These are phyloP conservation scores for Chionoecetes opilio DNA, from an alignment of 1,140 invertebrate genomes.

Conservation along the genomic window DNA sequence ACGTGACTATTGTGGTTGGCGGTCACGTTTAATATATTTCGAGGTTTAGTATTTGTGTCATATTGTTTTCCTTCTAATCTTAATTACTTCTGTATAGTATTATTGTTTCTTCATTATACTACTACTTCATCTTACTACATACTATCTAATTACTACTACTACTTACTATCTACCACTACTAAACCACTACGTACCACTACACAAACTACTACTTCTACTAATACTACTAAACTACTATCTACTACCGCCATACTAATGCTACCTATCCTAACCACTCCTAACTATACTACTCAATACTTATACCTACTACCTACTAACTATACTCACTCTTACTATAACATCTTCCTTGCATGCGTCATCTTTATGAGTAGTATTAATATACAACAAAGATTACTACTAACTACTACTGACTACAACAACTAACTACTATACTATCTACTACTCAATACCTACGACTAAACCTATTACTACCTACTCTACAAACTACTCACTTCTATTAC, in stretches of 20 bases:
- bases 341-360: neutral
- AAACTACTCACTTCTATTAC: too few species aligned
- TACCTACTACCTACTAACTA: neutral
- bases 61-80: neutral
- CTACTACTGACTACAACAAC: constrained; percentile 17
- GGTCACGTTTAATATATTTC: too few species aligned
- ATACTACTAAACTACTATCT: too few species aligned
- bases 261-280: neutral
- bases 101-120: neutral
- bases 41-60: too few species aligned
- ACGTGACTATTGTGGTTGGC: too few species aligned
- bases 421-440: too few species aligned
- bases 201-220: neutral
- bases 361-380: neutral
- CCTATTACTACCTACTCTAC: neutral
- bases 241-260: too few species aligned
- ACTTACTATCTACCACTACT: neutral
- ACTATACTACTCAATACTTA: neutral
- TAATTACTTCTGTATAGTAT: neutral
- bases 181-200: neutral
- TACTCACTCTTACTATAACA: neutral
- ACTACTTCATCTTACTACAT: neutral
- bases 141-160: too few species aligned
- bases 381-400: neutral
- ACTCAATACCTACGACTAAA: too few species aligned